These are phyloP conservation scores for Channallabes apus DNA, from an alignment of 2,797 vertebrate genomes.

Conservation along the genomic window DNA sequence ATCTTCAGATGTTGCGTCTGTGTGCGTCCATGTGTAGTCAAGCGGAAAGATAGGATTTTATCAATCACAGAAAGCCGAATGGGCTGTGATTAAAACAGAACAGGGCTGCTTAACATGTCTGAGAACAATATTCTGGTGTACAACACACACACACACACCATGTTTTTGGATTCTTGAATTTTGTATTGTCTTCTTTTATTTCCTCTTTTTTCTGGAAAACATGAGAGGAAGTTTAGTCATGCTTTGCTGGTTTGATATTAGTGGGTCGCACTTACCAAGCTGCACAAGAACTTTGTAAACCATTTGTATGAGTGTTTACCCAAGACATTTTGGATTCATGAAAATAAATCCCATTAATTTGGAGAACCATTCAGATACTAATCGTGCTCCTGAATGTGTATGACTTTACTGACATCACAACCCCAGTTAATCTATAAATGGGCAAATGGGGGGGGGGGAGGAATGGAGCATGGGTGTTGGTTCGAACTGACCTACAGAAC, in stretches of 20 bases:
- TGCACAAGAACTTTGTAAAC: background rate
- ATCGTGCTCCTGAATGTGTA: no score
- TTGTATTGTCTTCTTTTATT: slow-evolving; percentile 94
- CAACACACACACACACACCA: background rate
- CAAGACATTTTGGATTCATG: background rate
- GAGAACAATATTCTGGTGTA: background rate
- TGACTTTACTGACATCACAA: no score
- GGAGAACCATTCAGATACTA: background rate
- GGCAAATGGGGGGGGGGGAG: no score
- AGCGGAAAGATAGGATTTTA: slow-evolving; percentile 11
- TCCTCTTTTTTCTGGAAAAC: slow-evolving; percentile 88
- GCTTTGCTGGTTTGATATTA: slow-evolving; percentile 1
- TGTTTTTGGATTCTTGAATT: slow-evolving; percentile 82
- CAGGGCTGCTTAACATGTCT: background rate
- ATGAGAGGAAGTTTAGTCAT: slow-evolving; percentile 46
- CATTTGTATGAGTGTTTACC: background rate
- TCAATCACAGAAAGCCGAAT: background rate
- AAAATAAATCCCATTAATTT: background rate
- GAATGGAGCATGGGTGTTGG: no score
- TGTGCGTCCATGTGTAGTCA: background rate
- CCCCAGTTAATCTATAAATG: no score
- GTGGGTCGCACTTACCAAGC: background rate
- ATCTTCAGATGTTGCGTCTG: slow-evolving; percentile 7
- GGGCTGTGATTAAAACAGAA: background rate
- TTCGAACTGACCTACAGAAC: no score